Evolutionary conservation across 2,888 invertebrate genomes (phyloP), one percentile per base, ranked within the genome.

Genomic region (Scaptomyza tumidula): DNA sequence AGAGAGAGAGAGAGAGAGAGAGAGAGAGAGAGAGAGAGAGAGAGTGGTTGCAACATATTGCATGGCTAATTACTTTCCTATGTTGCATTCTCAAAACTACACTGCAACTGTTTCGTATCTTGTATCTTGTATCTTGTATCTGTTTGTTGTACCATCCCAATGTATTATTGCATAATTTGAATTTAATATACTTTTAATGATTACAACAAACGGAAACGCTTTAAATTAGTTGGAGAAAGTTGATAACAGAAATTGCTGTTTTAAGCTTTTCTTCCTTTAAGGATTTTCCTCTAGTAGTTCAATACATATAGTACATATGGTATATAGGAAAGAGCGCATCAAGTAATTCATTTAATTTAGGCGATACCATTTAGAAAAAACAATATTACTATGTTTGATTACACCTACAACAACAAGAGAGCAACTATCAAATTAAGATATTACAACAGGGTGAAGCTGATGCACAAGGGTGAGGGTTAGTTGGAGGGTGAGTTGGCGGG

Each of bases 61-160:
- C 71, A 72, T 44, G 80, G 78, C 83, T 88, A 88, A 83, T 83
- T 88, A 81, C 71, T 50, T 71, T 49, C 29, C 69, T 69, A 55
- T 62, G 57, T 60, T 43, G 33, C 59, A 57, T 65, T 37, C 13
- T 6, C 35, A 35, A 13, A 4, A 6, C 13, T 35, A 3, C 11
- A 35, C 24, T 24, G 24, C 5, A 24, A 4, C 56, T 56, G 56
- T 43, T 63, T 59, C 37, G 9, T 16, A 37, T 24, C 24, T 24
- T 24, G 24, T 14, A 37, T 37, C 37, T n/a, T 37, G 37, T 39
- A 39, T 35, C 39, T 48, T 14, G 29, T 3, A 3, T 19, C 19
- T 19, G 19, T 19, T 19, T 19, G 19, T 19, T 19, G 19, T 19
- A 19, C 1, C 19, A 19, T 49, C 4, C 9, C 29, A 29, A 7